A percentile compares a stretch with the other conserved stretches of the same genome.
These are phyloP conservation scores for Acanthurus lineatus DNA, from an alignment of 2,797 vertebrate species.

Conservation along the genomic window DNA sequence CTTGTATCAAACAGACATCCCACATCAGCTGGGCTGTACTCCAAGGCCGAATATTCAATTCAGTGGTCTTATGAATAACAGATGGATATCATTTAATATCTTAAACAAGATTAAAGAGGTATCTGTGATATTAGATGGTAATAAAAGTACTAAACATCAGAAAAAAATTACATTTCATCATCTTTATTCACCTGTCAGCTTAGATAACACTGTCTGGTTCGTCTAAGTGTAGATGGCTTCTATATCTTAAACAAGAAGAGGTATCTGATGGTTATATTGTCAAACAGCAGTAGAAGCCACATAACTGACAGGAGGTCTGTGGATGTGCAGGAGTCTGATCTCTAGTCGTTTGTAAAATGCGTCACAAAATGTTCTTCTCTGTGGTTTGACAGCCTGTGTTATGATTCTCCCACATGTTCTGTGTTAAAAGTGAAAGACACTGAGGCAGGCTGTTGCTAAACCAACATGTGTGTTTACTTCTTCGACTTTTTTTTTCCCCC, in stretches of 20 bases:
- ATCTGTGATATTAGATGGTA: not conserved
- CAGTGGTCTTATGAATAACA: constrained; percentile 1
- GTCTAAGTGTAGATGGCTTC: not conserved
- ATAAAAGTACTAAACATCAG: not conserved
- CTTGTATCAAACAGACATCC: not conserved
- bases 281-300: not conserved
- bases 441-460: not conserved
- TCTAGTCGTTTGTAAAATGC: not conserved
- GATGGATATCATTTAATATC: not conserved
- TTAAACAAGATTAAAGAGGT: not conserved
- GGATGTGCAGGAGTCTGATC: not conserved
- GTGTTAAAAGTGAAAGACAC: not conserved
- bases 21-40: constrained; percentile 1
- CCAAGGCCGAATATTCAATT: not conserved
- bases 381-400: not conserved
- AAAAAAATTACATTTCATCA: too few species aligned
- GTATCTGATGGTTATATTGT: not conserved
- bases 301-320: not conserved
- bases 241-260: not conserved
- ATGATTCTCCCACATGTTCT: not conserved
- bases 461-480: constrained; percentile 14
- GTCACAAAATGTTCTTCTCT: not conserved
- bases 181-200: not conserved
- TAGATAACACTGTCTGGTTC: not conserved
- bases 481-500: not conserved